A percentile compares a stretch with the other conserved stretches of the same genome.
Conservation (phyloP, 2,888 invertebrate species). For the Scrobipalpa atriplicella region DNA sequence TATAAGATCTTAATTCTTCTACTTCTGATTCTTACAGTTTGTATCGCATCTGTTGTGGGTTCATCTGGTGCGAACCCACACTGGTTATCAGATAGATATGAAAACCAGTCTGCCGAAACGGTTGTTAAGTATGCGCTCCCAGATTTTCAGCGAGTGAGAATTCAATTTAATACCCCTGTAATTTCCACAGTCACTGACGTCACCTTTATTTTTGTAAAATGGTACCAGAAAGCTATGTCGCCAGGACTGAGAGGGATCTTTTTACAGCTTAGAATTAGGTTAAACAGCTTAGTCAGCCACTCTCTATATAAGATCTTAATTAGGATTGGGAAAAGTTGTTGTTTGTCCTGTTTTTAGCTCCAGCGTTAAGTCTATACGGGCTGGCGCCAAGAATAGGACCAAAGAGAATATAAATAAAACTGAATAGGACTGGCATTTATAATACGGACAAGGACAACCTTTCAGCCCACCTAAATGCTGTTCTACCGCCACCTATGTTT, state of each 20-base stretch:
- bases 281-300: constrained; percentile 7
- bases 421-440: no score
- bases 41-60: no score
- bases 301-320: no score
- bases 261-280: background rate
- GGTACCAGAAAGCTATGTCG: constrained; percentile 23
- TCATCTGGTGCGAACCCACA: constrained; percentile 25
- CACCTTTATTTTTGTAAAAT: constrained; percentile 32
- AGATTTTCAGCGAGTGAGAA: constrained; percentile 30
- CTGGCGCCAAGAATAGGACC: no score
- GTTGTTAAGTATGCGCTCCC: constrained; percentile 29
- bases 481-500: background rate
- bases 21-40: no score
- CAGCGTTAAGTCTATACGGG: no score
- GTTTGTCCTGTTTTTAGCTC: no score
- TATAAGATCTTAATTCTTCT: no score
- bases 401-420: no score
- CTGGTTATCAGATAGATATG: constrained; percentile 33
- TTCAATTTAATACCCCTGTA: constrained; percentile 30
- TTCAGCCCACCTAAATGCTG: background rate
- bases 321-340: no score
- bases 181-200: constrained; percentile 25
- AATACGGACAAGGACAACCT: background rate
- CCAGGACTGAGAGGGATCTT: constrained; percentile 22
- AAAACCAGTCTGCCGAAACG: constrained; percentile 10